These are phyloP conservation scores for Cassiopea xamachana DNA, from an alignment of 30 jellyfish, hydroid and myxozoan genomes.

Conservation along the genomic window DNA sequence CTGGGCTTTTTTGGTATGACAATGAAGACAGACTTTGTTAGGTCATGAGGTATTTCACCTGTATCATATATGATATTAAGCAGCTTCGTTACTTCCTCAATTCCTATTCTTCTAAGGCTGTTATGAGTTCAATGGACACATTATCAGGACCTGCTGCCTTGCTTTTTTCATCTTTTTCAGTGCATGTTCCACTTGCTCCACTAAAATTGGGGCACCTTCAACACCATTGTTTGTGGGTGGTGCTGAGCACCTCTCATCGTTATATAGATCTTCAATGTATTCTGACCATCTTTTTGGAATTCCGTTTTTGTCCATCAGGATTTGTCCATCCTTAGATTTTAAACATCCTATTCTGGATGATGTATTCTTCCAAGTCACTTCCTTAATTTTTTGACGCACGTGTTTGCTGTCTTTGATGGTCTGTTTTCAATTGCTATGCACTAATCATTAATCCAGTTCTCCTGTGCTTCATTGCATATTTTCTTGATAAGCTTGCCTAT, in stretches of 20 bases:
- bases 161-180: conserved; percentile 16
- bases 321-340: conserved; percentile 33
- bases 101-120: conserved; percentile 4
- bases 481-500: conserved; percentile 17
- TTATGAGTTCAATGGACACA: neutral
- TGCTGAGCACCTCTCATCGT: conserved; percentile 36
- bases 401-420: conserved; percentile 1
- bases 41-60: neutral
- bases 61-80: conserved; percentile 9
- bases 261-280: conserved; percentile 42
- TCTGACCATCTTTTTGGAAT: conserved; percentile 55
- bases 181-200: neutral
- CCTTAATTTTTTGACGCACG: conserved; percentile 51
- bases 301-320: conserved; percentile 28
- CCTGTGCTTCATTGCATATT: conserved; percentile 43
- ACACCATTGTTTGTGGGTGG: conserved; percentile 14
- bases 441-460: conserved; percentile 28
- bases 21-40: conserved; percentile 10
- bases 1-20: conserved; percentile 22
- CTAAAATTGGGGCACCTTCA: neutral
- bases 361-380: conserved; percentile 23
- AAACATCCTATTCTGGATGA: conserved; percentile 51
- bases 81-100: neutral
- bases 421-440: conserved; percentile 49
- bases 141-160: conserved; percentile 33